A percentile compares a stretch with the other conserved stretches of the same genome.
Evolutionary conservation across 2,888 invertebrate species (phyloP).

Genomic region (Drosophila multiciliata): DNA sequence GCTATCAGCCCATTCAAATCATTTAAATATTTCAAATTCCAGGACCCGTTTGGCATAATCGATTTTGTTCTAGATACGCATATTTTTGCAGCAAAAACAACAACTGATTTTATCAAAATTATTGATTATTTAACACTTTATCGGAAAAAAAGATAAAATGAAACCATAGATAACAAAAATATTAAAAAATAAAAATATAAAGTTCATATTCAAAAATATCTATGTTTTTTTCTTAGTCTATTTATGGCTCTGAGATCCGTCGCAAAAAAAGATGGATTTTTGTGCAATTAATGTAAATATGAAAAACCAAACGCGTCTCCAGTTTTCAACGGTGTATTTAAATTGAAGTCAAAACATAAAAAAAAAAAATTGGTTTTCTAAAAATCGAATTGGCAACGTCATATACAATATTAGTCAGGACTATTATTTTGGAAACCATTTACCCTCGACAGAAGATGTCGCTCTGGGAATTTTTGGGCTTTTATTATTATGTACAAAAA

Average conservation of each 20-base stretch:
- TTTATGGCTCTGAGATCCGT: background rate
- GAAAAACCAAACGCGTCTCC: background rate
- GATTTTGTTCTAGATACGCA: background rate
- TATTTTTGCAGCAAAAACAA: background rate
- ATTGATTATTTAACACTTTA: conserved; percentile 18
- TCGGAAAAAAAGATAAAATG: background rate
- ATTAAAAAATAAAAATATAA: background rate
- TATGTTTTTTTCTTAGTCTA: background rate
- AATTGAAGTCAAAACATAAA: background rate
- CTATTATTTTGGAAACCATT: too few relatives aligned
- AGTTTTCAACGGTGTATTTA: background rate
- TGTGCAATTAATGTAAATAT: background rate
- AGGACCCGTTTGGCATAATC: background rate
- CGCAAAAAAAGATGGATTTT: background rate
- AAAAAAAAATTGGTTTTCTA: background rate
- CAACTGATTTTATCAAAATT: conserved; percentile 7
- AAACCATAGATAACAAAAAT: background rate
- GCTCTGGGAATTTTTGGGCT: background rate
- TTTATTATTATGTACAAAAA: background rate
- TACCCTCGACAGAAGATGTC: background rate
- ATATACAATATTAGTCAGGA: background rate
- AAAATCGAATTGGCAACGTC: too few relatives aligned
- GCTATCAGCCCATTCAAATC: background rate
- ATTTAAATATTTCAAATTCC: conserved; percentile 3
- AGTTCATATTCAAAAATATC: background rate